Base-by-base conservation (phyloP, 2,113 vertebrate genomes). In the Lota lota region DNA sequence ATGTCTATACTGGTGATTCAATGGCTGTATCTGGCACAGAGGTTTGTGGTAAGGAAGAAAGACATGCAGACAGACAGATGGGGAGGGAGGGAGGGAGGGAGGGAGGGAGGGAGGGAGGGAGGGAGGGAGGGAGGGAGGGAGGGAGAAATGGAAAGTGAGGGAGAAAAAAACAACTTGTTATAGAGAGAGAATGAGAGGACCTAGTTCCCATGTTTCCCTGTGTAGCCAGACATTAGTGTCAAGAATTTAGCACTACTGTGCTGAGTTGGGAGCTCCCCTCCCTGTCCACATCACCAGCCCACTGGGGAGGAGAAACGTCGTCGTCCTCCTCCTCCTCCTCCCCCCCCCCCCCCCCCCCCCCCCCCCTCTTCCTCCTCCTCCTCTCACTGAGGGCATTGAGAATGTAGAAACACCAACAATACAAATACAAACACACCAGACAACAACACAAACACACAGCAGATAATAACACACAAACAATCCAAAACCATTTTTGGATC, bases 311-410 rank as follows among this genome's bases (percentile, higher is more conserved):
- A 56, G n/a, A 53, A 12, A 56, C 53, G 17, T n/a, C 18, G 15
- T 56, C 53, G 15, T 18, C 53, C 53, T 56, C 53, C 53, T 56
- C 53, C 51, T 4, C 16, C 51, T 15, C 51, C 16, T 53, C 16
- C 51, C 16, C 56, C n/a, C 17, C 20, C 47, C 40, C 5, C 76
- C 80, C 82, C 87, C 75, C 77, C 73, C 79, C 80, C 75, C 67
- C 75, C 1, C 83, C 74, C 79, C 68, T 64, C 73, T 66, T 22
- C 67, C 51, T 69, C 51, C 57, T 53, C 12, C 40, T 47, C 40
- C 40, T 14, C 40, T 47, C 40, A 47, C 40, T 47, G 40, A 47
- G 40, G 40, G 40, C 40, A 14, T 11, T 47, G 10, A 14, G 6
- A 47, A 47, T 11, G 28, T 33, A 33, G 3, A 33, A 33, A 4